Conservation (phyloP, 2,797 vertebrate genomes). For the Aldrovandia affinis region DNA sequence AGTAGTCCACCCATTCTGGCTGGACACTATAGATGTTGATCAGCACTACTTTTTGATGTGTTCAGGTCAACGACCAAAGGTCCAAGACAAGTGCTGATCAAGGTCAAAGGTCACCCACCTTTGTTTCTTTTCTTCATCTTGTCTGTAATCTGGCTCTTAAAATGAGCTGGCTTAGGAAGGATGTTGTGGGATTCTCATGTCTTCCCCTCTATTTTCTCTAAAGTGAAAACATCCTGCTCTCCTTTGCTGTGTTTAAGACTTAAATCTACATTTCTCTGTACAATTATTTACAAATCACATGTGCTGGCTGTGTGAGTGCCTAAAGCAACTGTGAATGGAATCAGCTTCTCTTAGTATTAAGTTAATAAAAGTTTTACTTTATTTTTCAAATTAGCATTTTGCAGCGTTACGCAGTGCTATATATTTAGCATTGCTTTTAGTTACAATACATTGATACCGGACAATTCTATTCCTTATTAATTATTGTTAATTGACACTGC, state of each 20-base stretch:
- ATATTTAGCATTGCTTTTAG: conserved; percentile 34
- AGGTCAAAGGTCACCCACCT: conserved; percentile 11
- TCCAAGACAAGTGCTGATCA: neutral
- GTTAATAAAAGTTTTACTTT: neutral
- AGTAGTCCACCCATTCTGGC: neutral
- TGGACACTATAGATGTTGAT: neutral
- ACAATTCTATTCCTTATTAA: conserved; percentile 31
- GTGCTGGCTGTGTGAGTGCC: conserved; percentile 32
- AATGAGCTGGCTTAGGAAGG: conserved; percentile 10
- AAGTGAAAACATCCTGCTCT: conserved; percentile 43
- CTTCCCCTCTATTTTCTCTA: conserved; percentile 31
- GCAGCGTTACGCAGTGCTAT: neutral
- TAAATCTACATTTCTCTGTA: conserved; percentile 60
- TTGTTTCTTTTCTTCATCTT: neutral
- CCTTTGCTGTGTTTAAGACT: conserved; percentile 43
- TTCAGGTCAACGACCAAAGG: neutral
- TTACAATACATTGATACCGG: conserved; percentile 22
- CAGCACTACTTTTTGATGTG: neutral
- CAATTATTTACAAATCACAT: conserved; percentile 65
- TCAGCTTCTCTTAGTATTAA: neutral
- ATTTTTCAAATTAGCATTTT: conserved; percentile 15
- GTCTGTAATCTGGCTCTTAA: neutral
- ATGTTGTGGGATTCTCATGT: neutral
- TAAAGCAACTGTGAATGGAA: conserved; percentile 30
- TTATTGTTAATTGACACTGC: conserved; percentile 34